Base-by-base conservation (phyloP, 2,113 vertebrate genomes). In the Thalassarche chlororhynchos region DNA sequence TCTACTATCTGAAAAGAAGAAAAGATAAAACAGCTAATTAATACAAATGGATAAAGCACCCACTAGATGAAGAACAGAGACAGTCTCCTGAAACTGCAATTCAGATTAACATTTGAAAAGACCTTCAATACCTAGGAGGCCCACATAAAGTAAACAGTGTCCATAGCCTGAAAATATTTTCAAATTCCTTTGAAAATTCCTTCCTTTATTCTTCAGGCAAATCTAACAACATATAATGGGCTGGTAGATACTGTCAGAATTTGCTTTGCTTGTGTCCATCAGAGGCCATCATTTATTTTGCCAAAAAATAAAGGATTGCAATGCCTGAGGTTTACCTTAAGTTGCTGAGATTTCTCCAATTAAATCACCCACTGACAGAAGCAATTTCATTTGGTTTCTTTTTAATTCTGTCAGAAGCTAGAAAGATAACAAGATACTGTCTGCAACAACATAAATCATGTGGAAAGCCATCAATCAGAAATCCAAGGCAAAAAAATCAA, bases 291-390 rank as follows among this genome's bases (percentile, higher is more conserved):
- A 87, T 93, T 97, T 97, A 93, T 96, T 97, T 96, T 96, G 70
- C 70, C 44, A 74, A 72, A 78, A 96, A 62, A 93, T 19, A 89
- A 97, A 94, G 34, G 69, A 74, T 84, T 98, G 58, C 18, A 75
- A 15, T 84, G 93, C 94, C 82, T 86, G 54, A 86, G 88, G 92
- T 98, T 97, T 95, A 91, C 61, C 69, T 96, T 95, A 95, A 97
- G 65, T 93, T 97, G 89, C 93, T 84, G 78, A 96, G 70, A 84
- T 90, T 95, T 90, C 68, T 81, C 76, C 95, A 97, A 95, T 98
- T 98, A 98, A 98, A 98, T 98, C 95, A 97, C 44, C 36, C 87
- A 87, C 84, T 94, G 96, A 96, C 97, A 98, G 95, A 87, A 88
- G 78, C 95, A 95, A 90, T 97, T 97, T 95, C 96, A 60, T 92